phyloP scores from a whole-genome alignment of 2,113 vertebrate species.

The Pseudorectes ferrugineus region DNA sequence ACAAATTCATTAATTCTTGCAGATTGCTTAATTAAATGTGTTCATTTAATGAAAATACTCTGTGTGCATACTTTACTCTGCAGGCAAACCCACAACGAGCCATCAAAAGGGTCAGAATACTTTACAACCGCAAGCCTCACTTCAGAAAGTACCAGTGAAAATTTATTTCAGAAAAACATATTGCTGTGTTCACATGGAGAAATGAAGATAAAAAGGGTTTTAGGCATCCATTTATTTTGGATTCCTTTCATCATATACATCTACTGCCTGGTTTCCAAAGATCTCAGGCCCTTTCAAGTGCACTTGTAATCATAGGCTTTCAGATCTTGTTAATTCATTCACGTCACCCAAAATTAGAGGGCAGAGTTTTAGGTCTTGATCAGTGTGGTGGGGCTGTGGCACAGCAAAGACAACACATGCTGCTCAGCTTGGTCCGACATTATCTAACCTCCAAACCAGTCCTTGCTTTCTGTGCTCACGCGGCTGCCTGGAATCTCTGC shows the following conservation, averaged over 20 bases:
- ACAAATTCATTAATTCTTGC: neutral
- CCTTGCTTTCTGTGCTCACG: neutral
- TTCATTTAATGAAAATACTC: neutral
- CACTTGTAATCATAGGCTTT: neutral
- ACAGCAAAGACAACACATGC: neutral
- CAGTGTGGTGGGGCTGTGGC: neutral
- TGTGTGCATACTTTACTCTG: neutral
- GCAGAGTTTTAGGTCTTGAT: neutral
- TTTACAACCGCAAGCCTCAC: neutral
- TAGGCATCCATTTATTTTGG: neutral
- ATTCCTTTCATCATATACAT: neutral
- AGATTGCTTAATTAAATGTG: neutral
- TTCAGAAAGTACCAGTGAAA: neutral
- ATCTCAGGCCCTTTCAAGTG: neutral
- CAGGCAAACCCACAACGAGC: neutral
- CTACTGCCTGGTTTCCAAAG: neutral
- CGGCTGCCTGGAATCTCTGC: neutral
- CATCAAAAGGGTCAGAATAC: neutral
- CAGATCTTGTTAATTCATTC: neutral
- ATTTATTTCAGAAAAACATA: neutral
- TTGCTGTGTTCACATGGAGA: neutral
- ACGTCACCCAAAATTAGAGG: neutral
- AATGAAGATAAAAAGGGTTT: neutral
- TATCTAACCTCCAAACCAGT: neutral
- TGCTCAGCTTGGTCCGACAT: neutral